phyloP scores from a whole-genome alignment of 2,797 vertebrate genomes.

The Hemibagrus guttatus region DNA sequence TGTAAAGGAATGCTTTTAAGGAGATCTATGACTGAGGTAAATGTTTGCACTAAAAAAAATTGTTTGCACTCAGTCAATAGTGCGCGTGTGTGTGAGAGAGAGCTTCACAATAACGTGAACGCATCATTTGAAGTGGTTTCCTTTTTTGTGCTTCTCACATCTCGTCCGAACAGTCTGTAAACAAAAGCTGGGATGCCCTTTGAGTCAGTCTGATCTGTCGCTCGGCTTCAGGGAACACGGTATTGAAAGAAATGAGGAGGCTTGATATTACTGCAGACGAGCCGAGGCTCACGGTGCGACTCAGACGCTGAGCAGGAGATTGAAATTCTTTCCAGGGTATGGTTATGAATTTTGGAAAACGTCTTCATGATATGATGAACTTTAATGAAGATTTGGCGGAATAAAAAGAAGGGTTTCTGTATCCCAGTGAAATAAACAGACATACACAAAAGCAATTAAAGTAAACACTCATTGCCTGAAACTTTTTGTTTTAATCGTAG shows the following conservation, averaged over 20 bases:
- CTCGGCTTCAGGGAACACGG: constrained; percentile 1
- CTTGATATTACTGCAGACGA: background rate
- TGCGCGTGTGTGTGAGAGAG: background rate
- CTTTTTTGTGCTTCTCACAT: background rate
- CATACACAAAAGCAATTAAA: background rate
- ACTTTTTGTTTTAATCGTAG: background rate
- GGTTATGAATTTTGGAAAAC: background rate
- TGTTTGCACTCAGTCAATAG: background rate
- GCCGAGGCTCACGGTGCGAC: background rate
- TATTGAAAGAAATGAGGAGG: constrained; percentile 3
- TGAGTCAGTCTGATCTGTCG: background rate
- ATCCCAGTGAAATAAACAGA: background rate
- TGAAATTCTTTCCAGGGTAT: background rate
- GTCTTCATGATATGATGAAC: background rate
- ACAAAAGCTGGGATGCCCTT: background rate
- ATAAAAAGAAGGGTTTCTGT: background rate
- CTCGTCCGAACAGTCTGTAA: background rate
- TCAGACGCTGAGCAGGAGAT: background rate
- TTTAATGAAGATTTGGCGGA: background rate
- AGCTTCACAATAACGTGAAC: background rate
- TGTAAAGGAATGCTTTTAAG: background rate
- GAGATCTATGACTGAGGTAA: background rate
- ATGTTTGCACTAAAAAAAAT: constrained; percentile 5
- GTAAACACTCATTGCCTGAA: background rate
- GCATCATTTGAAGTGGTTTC: background rate